A percentile compares a stretch with the other conserved stretches of the same genome.
Conservation (phyloP, 2,888 invertebrate genomes). For the Xanthia icteritia region DNA sequence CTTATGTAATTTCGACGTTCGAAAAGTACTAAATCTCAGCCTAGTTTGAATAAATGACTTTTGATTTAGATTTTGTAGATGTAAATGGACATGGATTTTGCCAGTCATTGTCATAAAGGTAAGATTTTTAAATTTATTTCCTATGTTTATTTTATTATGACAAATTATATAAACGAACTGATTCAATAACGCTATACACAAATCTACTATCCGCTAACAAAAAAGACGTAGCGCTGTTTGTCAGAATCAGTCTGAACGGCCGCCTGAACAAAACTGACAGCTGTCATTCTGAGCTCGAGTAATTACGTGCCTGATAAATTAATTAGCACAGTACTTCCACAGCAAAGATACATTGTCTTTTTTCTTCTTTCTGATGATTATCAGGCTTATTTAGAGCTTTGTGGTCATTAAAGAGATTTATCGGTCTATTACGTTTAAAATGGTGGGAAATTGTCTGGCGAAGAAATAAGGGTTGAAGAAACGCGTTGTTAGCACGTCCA, state of each 20-base stretch:
- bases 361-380: slow-evolving; percentile 14
- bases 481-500: neutral
- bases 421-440: slow-evolving; percentile 10
- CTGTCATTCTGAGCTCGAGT: slow-evolving; percentile 40
- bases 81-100: neutral
- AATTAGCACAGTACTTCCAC: slow-evolving; percentile 43
- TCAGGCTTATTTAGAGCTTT: slow-evolving; percentile 13
- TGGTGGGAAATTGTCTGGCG: slow-evolving; percentile 1
- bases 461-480: neutral
- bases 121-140: neutral
- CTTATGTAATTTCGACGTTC: too few relatives aligned
- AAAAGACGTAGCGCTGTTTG: slow-evolving; percentile 8
- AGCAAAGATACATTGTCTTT: slow-evolving; percentile 38
- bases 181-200: neutral
- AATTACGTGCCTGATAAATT: slow-evolving; percentile 51
- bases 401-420: slow-evolving; percentile 24
- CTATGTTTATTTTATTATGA: neutral
- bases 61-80: too few relatives aligned
- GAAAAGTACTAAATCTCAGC: too few relatives aligned
- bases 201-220: slow-evolving; percentile 13
- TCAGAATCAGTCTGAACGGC: neutral
- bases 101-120: too few relatives aligned
- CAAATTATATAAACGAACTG: neutral
- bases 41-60: too few relatives aligned
- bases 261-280: slow-evolving; percentile 29